A percentile compares a stretch with the other conserved stretches of the same genome.
phyloP scores from a whole-genome alignment of 1,140 invertebrate species.

The Drosophila yakuba region DNA sequence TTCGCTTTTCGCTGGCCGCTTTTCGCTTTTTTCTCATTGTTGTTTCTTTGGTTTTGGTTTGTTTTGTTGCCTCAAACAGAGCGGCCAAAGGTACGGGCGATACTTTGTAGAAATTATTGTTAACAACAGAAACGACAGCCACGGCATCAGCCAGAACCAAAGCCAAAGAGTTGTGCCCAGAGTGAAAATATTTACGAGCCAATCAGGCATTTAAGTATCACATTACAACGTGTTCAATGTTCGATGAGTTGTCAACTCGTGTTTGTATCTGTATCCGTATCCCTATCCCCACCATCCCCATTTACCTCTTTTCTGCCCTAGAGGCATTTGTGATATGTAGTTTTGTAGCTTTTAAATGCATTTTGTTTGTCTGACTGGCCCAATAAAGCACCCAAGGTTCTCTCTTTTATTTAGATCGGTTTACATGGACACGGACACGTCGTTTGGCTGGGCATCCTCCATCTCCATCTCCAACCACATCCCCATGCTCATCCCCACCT shows the following conservation, averaged over 20 bases:
- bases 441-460: conserved; percentile 8
- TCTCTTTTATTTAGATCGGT: conserved; percentile 80
- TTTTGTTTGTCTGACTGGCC: conserved; percentile 80
- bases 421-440: conserved; percentile 76
- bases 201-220: conserved; percentile 85
- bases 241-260: conserved; percentile 84
- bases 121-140: conserved; percentile 77
- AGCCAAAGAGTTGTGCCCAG: conserved; percentile 50
- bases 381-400: conserved; percentile 71
- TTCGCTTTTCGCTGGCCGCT: conserved; percentile 22
- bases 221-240: conserved; percentile 84
- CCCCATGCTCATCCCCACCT: background rate
- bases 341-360: conserved; percentile 83
- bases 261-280: conserved; percentile 61
- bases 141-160: conserved; percentile 7
- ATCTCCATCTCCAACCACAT: background rate
- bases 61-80: conserved; percentile 44
- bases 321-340: conserved; percentile 67
- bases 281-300: conserved; percentile 20
- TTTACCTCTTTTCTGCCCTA: conserved; percentile 5
- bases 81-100: conserved; percentile 46
- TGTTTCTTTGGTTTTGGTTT: conserved; percentile 5
- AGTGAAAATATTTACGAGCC: conserved; percentile 84
- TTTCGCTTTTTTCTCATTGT: conserved; percentile 1
- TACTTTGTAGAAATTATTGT: conserved; percentile 84